A percentile compares a stretch with the other conserved stretches of the same genome.
phyloP scores from a whole-genome alignment of 2,797 vertebrate genomes.

The Karalla daura region DNA sequence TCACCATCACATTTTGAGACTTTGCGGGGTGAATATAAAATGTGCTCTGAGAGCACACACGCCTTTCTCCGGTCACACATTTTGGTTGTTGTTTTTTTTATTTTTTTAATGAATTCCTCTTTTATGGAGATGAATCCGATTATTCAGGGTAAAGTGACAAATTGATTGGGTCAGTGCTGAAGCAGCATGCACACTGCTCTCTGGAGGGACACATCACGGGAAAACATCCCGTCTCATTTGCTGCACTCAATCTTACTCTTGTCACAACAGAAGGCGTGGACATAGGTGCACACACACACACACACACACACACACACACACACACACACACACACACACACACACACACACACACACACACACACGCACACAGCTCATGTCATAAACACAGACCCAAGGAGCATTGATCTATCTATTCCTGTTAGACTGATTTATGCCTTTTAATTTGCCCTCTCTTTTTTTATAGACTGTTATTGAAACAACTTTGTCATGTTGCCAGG shows the following conservation, averaged over 20 bases:
- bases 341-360: neutral
- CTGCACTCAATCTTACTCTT: constrained; percentile 52
- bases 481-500: constrained; percentile 45
- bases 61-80: constrained; percentile 1
- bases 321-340: too few species aligned
- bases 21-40: neutral
- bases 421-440: constrained; percentile 59
- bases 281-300: too few species aligned
- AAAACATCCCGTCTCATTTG: constrained; percentile 62
- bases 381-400: constrained; percentile 26
- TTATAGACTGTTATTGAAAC: constrained; percentile 34
- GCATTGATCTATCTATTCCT: constrained; percentile 58
- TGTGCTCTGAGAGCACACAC: neutral
- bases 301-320: too few species aligned
- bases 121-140: constrained; percentile 58
- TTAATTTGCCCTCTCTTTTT: constrained; percentile 51
- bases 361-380: neutral
- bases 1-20: neutral
- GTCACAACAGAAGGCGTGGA: constrained; percentile 43
- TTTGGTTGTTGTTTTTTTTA: too few species aligned
- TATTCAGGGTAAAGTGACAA: constrained; percentile 57
- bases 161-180: constrained; percentile 72
- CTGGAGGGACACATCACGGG: constrained; percentile 39
- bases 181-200: constrained; percentile 55
- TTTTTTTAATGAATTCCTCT: constrained; percentile 25